Evolutionary conservation across 2,888 invertebrate species (phyloP).

Genomic region (Craniophora ligustri): DNA sequence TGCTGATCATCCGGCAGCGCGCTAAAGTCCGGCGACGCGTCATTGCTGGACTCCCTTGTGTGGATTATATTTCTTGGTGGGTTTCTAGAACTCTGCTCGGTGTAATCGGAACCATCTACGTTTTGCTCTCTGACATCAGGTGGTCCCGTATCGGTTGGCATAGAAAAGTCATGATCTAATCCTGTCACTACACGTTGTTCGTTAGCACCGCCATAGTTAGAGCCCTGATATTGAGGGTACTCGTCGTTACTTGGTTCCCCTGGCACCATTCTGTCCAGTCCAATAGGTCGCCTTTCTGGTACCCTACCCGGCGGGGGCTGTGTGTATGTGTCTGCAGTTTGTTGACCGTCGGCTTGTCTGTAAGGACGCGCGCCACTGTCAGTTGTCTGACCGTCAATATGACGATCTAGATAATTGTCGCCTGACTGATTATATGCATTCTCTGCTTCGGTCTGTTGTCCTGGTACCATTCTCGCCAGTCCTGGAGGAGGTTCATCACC

Average conservation of each 20-base stretch:
- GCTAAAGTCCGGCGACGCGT: conserved; percentile 65
- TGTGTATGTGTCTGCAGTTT: conserved; percentile 72
- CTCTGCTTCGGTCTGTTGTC: conserved; percentile 81
- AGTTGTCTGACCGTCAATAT: conserved; percentile 79
- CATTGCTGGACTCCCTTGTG: conserved; percentile 62
- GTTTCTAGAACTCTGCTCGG: conserved; percentile 70
- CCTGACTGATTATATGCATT: conserved; percentile 73
- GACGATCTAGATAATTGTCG: conserved; percentile 81
- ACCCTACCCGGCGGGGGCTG: conserved; percentile 65
- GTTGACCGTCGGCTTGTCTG: conserved; percentile 82
- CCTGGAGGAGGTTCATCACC: conserved; percentile 87
- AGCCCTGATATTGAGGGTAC: conserved; percentile 73
- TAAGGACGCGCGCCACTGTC: conserved; percentile 75
- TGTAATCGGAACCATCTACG: conserved; percentile 82
- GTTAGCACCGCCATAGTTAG: conserved; percentile 75
- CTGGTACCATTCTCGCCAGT: conserved; percentile 86
- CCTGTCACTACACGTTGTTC: conserved; percentile 88
- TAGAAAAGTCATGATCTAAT: conserved; percentile 80
- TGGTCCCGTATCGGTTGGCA: conserved; percentile 69
- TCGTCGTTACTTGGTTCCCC: conserved; percentile 89
- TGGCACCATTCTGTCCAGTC: conserved; percentile 89
- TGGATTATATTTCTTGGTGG: conserved; percentile 70
- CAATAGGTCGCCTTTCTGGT: conserved; percentile 83
- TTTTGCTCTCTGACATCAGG: conserved; percentile 79
- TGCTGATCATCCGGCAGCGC: conserved; percentile 75